phyloP scores from a whole-genome alignment of 2,113 vertebrate genomes.

The Pelusios castaneus region DNA sequence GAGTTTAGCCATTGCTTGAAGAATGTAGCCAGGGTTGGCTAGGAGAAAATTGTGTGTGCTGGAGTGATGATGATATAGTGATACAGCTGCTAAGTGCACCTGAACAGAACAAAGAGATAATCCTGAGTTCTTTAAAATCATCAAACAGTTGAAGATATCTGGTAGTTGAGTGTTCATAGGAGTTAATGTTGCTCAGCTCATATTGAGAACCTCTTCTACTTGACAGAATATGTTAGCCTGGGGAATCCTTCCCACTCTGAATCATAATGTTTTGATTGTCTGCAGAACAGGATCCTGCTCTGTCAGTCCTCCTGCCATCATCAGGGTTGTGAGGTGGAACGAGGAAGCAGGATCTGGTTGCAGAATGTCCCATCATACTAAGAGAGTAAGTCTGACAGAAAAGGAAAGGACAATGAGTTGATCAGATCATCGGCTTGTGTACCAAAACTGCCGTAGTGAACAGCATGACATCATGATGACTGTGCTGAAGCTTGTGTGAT shows the following conservation, averaged over 20 bases:
- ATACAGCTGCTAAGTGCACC: neutral
- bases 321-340: neutral
- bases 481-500: too few species aligned
- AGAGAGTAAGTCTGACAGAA: neutral
- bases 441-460: too few species aligned
- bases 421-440: too few species aligned
- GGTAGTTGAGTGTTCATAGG: neutral
- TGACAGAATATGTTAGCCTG: neutral
- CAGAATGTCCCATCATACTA: neutral
- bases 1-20: too few species aligned
- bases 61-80: neutral
- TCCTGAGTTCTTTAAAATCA: neutral
- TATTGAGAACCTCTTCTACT: neutral
- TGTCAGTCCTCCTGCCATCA: neutral
- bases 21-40: neutral
- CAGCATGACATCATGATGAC: too few species aligned
- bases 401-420: too few species aligned
- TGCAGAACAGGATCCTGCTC: neutral
- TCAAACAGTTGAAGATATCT: neutral
- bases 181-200: neutral
- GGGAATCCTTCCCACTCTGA: neutral
- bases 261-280: neutral
- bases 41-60: neutral
- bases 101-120: neutral
- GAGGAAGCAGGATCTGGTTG: neutral